phyloP scores from a whole-genome alignment of 2,888 invertebrate species.

The Rhamphomyia laevipes region DNA sequence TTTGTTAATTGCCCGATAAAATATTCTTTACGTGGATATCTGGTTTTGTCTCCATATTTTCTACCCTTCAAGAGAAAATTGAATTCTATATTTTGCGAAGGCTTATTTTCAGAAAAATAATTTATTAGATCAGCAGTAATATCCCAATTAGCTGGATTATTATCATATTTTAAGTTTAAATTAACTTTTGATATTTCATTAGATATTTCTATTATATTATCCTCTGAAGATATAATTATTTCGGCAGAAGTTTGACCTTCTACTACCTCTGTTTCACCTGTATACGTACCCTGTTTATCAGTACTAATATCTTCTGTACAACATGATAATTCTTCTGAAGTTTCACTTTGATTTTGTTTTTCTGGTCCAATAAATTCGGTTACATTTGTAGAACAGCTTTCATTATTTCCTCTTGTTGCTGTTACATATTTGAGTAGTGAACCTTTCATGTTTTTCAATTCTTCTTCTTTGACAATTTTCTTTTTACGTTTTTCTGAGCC shows the following conservation, averaged over 20 bases:
- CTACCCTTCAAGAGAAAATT: no score
- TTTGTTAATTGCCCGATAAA: no score
- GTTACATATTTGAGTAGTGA: neutral
- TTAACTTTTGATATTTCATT: neutral
- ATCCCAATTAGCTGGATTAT: no score
- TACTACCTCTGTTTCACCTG: neutral
- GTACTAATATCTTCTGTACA: neutral
- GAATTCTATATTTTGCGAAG: no score
- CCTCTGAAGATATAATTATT: neutral
- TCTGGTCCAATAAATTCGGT: neutral
- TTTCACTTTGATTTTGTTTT: neutral
- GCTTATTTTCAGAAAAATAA: no score
- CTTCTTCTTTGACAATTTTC: neutral
- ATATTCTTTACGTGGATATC: no score
- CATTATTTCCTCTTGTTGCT: neutral
- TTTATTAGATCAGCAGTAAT: no score
- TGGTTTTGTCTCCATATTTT: no score
- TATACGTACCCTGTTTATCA: neutral
- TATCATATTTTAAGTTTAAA: no score
- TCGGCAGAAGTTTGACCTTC: neutral
- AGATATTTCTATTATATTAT: neutral
- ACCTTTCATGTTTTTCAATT: neutral
- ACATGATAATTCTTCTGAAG: neutral
- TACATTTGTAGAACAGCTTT: neutral
- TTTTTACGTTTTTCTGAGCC: no score